Percentiles rank a stretch among this genome's conserved stretches.
Conservation (phyloP, 1,140 invertebrate genomes). For the Steinernema khuongi region DNA sequence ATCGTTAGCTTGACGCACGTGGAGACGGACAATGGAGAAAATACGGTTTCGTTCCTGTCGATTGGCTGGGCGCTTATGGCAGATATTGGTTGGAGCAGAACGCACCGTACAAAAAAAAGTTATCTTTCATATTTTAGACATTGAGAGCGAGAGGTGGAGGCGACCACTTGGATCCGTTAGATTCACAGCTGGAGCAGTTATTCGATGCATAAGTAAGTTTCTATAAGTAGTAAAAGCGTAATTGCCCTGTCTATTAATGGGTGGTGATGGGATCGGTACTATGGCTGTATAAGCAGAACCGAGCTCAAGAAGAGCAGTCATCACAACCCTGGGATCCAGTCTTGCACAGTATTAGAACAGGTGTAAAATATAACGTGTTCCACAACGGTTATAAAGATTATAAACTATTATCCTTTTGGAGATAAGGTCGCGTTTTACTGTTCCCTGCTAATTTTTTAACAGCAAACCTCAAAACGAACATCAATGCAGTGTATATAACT, state of each 20-base stretch:
- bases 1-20: conserved; percentile 39
- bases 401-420: no score
- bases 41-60: conserved; percentile 42
- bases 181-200: conserved; percentile 36
- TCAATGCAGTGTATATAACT: no score
- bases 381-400: neutral
- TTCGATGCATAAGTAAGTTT: conserved; percentile 34
- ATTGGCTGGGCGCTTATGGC: conserved; percentile 49
- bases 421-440: no score
- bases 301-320: neutral
- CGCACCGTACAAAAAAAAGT: neutral
- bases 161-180: conserved; percentile 40
- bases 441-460: no score
- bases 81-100: conserved; percentile 39
- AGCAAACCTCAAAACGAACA: no score
- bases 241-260: no score
- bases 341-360: no score
- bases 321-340: no score
- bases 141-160: conserved; percentile 44
- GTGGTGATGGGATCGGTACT: conserved; percentile 8
- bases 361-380: neutral
- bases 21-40: conserved; percentile 25
- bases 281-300: conserved; percentile 1
- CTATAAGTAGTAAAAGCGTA: neutral
- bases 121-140: conserved; percentile 40